These are phyloP conservation scores for Halictus quadricinctus DNA, from an alignment of 2,888 invertebrate species.

Conservation along the genomic window DNA sequence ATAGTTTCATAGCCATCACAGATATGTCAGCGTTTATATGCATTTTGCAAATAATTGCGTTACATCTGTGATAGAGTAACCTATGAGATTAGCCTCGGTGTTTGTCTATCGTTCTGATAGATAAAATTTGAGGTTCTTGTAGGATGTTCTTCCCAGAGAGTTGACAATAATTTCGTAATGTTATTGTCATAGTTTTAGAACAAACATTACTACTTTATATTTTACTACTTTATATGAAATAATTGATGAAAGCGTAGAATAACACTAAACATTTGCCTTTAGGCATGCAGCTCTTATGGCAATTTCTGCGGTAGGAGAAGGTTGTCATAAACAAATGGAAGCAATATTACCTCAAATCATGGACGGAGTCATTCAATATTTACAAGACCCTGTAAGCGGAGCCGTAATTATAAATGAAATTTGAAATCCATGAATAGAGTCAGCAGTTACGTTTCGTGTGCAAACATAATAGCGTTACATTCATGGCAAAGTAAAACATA, in stretches of 20 bases:
- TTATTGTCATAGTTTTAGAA: slow-evolving; percentile 67
- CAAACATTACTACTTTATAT: slow-evolving; percentile 58
- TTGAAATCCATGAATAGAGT: slow-evolving; percentile 72
- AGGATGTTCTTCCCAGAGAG: slow-evolving; percentile 69
- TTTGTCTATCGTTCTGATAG: slow-evolving; percentile 71
- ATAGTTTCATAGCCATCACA: slow-evolving; percentile 68
- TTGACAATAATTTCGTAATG: slow-evolving; percentile 59
- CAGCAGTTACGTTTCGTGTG: slow-evolving; percentile 70
- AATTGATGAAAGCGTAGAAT: neutral
- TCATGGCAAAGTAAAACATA: slow-evolving; percentile 75
- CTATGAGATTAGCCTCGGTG: slow-evolving; percentile 54
- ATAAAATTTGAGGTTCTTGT: slow-evolving; percentile 41
- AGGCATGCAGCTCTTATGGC: slow-evolving; percentile 99
- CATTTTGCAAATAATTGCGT: slow-evolving; percentile 70
- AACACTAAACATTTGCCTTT: slow-evolving; percentile 41
- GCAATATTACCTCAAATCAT: slow-evolving; percentile 96
- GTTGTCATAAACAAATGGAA: slow-evolving; percentile 99
- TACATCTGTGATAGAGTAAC: slow-evolving; percentile 78
- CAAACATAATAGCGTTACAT: slow-evolving; percentile 74
- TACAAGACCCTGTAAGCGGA: slow-evolving; percentile 90
- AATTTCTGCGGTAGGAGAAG: slow-evolving; percentile 98
- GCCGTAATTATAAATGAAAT: neutral
- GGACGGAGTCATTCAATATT: slow-evolving; percentile 93
- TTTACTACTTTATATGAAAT: slow-evolving; percentile 2
- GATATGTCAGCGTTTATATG: slow-evolving; percentile 75